Evolutionary conservation across 2,797 vertebrate species (phyloP).

Genomic region (Myotis vivesi): DNA sequence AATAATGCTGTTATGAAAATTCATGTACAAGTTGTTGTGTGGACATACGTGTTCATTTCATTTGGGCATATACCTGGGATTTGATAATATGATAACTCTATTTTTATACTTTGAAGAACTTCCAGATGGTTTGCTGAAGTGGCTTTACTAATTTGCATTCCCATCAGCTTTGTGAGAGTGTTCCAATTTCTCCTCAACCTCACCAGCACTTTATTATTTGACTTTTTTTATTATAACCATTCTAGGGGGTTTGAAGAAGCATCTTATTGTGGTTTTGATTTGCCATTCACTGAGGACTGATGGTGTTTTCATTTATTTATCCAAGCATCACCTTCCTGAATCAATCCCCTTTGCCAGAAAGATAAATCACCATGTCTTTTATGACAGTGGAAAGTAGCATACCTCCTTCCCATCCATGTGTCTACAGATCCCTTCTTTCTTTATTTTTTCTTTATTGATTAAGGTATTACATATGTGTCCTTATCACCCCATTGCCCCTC

Average conservation of each 20-base stretch:
- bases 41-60: neutral
- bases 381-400: neutral
- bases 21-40: neutral
- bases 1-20: neutral
- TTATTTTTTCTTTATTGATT: too few species aligned
- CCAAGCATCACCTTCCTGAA: neutral
- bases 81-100: neutral
- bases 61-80: neutral
- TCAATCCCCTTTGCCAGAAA: constrained; percentile 15
- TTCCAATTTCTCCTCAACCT: neutral
- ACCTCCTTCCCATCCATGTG: constrained; percentile 30
- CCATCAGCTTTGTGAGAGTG: neutral
- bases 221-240: too few species aligned
- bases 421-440: constrained; percentile 40
- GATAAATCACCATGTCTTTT: neutral
- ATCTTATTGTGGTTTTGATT: too few species aligned
- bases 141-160: neutral
- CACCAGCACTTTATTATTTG: too few species aligned
- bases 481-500: too few species aligned
- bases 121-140: neutral
- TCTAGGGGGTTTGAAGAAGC: too few species aligned
- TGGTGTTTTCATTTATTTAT: constrained; percentile 11
- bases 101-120: constrained; percentile 9
- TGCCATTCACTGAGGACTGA: too few species aligned
- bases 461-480: too few species aligned